Evolutionary conservation across 1,140 invertebrate genomes (phyloP).

Genomic region (Gerris buenoi): DNA sequence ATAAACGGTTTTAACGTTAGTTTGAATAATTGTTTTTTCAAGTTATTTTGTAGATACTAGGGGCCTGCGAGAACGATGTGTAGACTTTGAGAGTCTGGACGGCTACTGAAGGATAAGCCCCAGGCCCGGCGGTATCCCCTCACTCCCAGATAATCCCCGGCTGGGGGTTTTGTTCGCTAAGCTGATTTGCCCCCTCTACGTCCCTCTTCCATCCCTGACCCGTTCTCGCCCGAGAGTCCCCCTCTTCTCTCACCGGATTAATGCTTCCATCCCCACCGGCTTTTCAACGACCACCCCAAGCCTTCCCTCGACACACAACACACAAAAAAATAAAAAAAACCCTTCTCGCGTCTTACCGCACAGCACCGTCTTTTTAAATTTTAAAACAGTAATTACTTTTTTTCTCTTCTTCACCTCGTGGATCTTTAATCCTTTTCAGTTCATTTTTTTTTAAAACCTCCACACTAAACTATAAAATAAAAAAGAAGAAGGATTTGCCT

Average conservation of each 20-base stretch:
- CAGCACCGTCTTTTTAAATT: not conserved
- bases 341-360: not conserved
- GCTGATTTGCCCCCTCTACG: not conserved
- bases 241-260: not conserved
- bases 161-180: conserved; percentile 1
- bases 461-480: no score
- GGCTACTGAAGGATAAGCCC: not conserved
- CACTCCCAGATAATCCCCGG: not conserved
- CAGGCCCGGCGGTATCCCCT: not conserved
- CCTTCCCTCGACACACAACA: no score
- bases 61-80: not conserved
- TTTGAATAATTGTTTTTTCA: no score
- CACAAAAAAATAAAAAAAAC: not conserved
- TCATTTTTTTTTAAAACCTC: not conserved
- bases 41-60: no score
- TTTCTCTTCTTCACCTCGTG: not conserved
- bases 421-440: not conserved
- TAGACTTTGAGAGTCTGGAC: not conserved
- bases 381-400: not conserved
- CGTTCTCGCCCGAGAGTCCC: not conserved
- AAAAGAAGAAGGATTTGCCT: not conserved
- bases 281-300: not conserved
- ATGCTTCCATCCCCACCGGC: not conserved
- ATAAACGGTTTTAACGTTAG: not conserved
- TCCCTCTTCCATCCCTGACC: not conserved